Conservation (phyloP, 2,797 vertebrate genomes). For the Ctenochaetus hawaiiensis region DNA sequence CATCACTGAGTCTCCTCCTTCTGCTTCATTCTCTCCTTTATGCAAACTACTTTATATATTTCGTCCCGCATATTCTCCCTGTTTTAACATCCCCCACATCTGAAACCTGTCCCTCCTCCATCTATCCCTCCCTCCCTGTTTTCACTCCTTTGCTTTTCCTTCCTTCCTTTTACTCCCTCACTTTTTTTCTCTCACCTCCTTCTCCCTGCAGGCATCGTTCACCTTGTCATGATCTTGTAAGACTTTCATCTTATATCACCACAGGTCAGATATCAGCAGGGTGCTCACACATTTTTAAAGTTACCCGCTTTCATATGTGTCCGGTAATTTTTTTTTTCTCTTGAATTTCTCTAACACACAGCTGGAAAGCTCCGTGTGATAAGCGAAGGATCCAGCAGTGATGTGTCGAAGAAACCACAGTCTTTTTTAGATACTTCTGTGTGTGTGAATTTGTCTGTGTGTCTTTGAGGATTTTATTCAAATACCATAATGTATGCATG, state of each 20-base stretch:
- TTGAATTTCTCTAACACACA: conserved; percentile 8
- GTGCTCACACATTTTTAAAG: not conserved
- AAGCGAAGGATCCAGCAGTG: conserved; percentile 16
- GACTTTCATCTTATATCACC: conserved; percentile 32
- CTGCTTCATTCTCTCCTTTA: conserved; percentile 1
- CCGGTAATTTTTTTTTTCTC: not conserved
- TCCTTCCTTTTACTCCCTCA: not conserved
- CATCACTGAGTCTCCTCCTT: not conserved
- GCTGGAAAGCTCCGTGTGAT: conserved; percentile 14
- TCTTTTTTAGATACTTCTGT: conserved; percentile 12
- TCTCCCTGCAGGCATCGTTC: conserved; percentile 12
- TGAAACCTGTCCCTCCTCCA: not conserved
- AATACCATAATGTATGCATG: conserved; percentile 49
- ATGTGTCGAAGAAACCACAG: not conserved
- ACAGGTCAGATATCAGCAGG: conserved; percentile 16
- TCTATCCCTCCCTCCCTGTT: not conserved
- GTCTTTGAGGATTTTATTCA: conserved; percentile 6
- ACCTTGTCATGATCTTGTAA: conserved; percentile 37
- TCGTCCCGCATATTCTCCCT: conserved; percentile 6
- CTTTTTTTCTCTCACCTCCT: not conserved
- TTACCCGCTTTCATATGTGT: too few species aligned
- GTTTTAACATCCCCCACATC: not conserved
- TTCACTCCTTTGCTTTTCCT: not conserved
- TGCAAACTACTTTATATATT: conserved; percentile 17
- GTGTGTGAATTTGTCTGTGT: conserved; percentile 4